Evolutionary conservation across 2,113 vertebrate species (phyloP), one percentile per base, ranked within the genome.

Genomic region (Bungarus multicinctus): DNA sequence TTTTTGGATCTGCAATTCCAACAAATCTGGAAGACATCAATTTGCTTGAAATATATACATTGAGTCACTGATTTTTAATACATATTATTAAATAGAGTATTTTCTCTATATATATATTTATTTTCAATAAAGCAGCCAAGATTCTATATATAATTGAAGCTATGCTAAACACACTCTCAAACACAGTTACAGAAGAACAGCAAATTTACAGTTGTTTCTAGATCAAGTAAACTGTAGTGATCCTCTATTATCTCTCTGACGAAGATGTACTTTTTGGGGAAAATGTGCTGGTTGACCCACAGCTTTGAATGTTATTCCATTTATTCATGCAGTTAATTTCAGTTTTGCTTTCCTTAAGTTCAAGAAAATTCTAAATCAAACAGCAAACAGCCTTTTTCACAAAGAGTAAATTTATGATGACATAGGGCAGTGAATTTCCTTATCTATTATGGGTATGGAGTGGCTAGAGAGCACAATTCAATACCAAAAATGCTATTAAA

Each of bases 301-400:
- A 23, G n/a, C 8, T 54, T 55, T 52, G 60, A 89, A 90, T 69
- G 85, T 85, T 86, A 92, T 94, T 90, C 93, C 74, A 87, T 60
- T 89, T 92, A 91, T 89, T 91, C 47, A 5, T 89, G 57, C 88
- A 92, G 43, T 25, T 93, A 53, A 91, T 89, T 85, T 60, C 58
- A 92, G 45, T 92, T 86, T 87, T 69, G 53, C 27, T 85, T 69
- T 91, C 69, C 55, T 22, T 53, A 30, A 53, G 53, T 5, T 74
- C 55, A 55, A 85, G 86, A 30, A 22, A 85, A 93, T 85, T 47
- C 34, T 92, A 94, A 90, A 22, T 43, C 58, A 90, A 90, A 90
- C 88, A 90, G 43, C 86, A 47, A 81, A 85, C 5, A 58, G n/a
- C 30, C 50, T 55, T 87, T 52, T 55, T 93, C 30, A n/a, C 54